Evolutionary conservation across 2,888 invertebrate species (phyloP), one percentile per base, ranked within the genome.

Genomic region (Ectemnius lituratus): DNA sequence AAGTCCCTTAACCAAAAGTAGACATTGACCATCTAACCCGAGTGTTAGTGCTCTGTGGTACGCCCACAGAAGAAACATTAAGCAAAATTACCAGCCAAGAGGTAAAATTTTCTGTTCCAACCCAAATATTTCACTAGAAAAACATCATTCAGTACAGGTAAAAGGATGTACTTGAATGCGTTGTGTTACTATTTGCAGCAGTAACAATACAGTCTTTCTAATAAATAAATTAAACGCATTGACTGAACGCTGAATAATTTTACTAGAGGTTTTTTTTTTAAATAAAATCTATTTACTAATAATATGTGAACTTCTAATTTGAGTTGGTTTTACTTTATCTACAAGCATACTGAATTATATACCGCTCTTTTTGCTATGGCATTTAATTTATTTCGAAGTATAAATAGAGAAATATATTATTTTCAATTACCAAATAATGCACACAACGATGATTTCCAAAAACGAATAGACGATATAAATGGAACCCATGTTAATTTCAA

Each of bases 21-120:
- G 97, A 97, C 93, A 96, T 97, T 93, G 97, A 97, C 92, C 97
- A 97, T 92, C 94, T 97, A 92, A 96, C 95, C 87, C 94, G 96
- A 92, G 97, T 97, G 90, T 94, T 97, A 93, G 94, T 95, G 90
- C 93, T 97, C 88, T 96, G 96, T 91, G 97, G 97, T 82, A 97
- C 95, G 82, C 97, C 97, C 80, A 94, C 94, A 88, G 94, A 95
- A 90, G 96, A 96, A 89, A 94, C 96, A 81, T 93, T 96, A 92
- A 94, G 94, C 91, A 97, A 97, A 94, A 96, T 97, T 91, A 95
- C 95, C 90, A 96, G 96, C 89, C 94, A 95, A 92, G 96, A 97
- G 95, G 96, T 96, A 94, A 93, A 93, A 90, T 79, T 70, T 69
- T 81, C 65, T 62, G 8, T 37, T 11, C 37, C 23, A 62, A 47